Conservation (phyloP, 2,888 invertebrate genomes). For the Panorpa germanica region DNA sequence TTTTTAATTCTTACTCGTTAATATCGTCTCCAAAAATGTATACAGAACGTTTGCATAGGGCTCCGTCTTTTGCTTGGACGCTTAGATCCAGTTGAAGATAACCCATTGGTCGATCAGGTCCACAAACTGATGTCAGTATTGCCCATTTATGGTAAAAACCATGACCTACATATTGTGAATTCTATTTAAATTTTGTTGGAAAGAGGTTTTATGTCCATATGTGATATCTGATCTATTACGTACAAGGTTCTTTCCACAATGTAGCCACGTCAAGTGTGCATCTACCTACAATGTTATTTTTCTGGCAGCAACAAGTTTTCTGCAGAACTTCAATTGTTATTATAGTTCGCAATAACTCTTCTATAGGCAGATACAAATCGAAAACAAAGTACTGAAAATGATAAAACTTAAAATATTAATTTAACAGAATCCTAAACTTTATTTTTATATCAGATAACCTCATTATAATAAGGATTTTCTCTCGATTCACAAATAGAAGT, state of each 20-base stretch:
- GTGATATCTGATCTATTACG: slow-evolving; percentile 9
- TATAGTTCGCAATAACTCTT: slow-evolving; percentile 33
- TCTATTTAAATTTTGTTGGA: slow-evolving; percentile 10
- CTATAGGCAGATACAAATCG: slow-evolving; percentile 34
- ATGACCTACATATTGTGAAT: slow-evolving; percentile 33
- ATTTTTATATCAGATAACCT: slow-evolving; percentile 38
- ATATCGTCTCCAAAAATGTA: slow-evolving; percentile 46
- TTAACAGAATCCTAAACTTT: no score
- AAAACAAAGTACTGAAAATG: slow-evolving; percentile 45
- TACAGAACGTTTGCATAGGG: slow-evolving; percentile 33
- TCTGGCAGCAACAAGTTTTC: slow-evolving; percentile 24
- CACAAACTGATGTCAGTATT: slow-evolving; percentile 42
- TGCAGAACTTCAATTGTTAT: slow-evolving; percentile 40
- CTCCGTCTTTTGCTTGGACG: slow-evolving; percentile 49
- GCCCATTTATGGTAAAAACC: slow-evolving; percentile 79
- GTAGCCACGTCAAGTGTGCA: slow-evolving; percentile 42
- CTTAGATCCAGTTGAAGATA: slow-evolving; percentile 67
- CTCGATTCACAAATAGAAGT: no score
- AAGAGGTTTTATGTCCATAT: neutral
- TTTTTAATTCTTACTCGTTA: slow-evolving; percentile 48
- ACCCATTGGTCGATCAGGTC: slow-evolving; percentile 38
- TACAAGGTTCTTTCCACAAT: slow-evolving; percentile 52
- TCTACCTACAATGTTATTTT: slow-evolving; percentile 35
- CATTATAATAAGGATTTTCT: slow-evolving; percentile 45
- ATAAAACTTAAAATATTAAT: slow-evolving; percentile 1